Evolutionary conservation across 2,113 vertebrate genomes (phyloP).

Genomic region (Pitta sordida): DNA sequence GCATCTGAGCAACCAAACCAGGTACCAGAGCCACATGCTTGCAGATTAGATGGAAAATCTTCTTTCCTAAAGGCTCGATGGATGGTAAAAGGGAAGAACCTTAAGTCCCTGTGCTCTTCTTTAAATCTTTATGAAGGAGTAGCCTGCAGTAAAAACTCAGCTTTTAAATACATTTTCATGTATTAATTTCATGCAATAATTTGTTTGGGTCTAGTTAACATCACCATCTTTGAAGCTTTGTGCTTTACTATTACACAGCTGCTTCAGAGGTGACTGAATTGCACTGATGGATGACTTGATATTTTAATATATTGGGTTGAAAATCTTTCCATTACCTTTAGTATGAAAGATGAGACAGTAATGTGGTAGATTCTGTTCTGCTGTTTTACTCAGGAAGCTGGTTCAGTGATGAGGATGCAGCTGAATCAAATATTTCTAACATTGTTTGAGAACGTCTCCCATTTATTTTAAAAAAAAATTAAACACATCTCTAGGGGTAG

Average conservation of each 20-base stretch:
- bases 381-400: slow-evolving; percentile 12
- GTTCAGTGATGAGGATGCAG: neutral
- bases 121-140: neutral
- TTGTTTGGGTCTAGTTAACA: neutral
- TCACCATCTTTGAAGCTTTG: neutral
- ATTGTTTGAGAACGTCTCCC: slow-evolving; percentile 38
- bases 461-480: slow-evolving; percentile 33
- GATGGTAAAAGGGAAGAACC: neutral
- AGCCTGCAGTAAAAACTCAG: neutral
- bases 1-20: neutral
- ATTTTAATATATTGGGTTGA: neutral
- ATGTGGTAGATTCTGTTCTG: neutral
- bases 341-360: neutral
- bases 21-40: neutral
- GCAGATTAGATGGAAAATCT: neutral
- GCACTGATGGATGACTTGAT: neutral
- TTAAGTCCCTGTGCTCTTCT: neutral
- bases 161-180: neutral
- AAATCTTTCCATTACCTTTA: neutral
- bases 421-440: slow-evolving; percentile 53
- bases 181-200: neutral
- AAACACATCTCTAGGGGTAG: slow-evolving; percentile 37
- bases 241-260: neutral
- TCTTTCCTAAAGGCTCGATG: neutral
- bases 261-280: slow-evolving; percentile 2